Base-by-base conservation (phyloP, 2,113 vertebrate genomes). In the Pelecanoides urinatrix region DNA sequence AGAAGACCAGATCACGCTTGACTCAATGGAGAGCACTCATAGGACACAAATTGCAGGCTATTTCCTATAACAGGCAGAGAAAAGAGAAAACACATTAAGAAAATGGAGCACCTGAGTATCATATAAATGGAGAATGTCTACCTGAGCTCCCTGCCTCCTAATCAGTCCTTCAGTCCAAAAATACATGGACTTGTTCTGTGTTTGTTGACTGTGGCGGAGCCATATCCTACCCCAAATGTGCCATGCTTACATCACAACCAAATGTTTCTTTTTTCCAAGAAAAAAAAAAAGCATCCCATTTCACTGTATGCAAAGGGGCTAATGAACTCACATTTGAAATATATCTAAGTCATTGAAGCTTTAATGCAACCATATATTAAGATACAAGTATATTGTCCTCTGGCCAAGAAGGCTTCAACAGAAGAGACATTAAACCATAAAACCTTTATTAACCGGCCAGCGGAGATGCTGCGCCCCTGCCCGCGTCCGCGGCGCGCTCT, bases 401-500 rank as follows among this genome's bases (percentile, higher is more conserved):
- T 30, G 29, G 77, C 94, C 85, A 87, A 75, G 74, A 78, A 23
- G 29, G 53, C 34, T 88, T 82, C 67, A 73, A 44, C 12, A 6
- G 18, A 36, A 70, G 58, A 78, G 73, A 55, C 42, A 14, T 49
- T 53, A 92, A 92, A 47, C 52, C 30, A 20, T 74, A 78, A 89
- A 85, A 63, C 4, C 44, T 85, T 80, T 50, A 58, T 16, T 12
- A 11, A n/a, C 5, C 0, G 1, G 44, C 30, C 59, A 27, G 53
- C 2, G 1, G 58, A 83, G 36, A 3, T 32, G 44, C 25, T 40
- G 70, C 8, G 4, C 7, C 34, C 50, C 42, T 22, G 44, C 26
- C 34, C 4, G 2, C 1, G 32, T 15, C 32, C 44, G 6, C 2
- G 25, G 55, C 6, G 2, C 10, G 1, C 66, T 34, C 38, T 20